Base-by-base conservation (phyloP, 2,113 vertebrate species). In the Chaetops frenatus region DNA sequence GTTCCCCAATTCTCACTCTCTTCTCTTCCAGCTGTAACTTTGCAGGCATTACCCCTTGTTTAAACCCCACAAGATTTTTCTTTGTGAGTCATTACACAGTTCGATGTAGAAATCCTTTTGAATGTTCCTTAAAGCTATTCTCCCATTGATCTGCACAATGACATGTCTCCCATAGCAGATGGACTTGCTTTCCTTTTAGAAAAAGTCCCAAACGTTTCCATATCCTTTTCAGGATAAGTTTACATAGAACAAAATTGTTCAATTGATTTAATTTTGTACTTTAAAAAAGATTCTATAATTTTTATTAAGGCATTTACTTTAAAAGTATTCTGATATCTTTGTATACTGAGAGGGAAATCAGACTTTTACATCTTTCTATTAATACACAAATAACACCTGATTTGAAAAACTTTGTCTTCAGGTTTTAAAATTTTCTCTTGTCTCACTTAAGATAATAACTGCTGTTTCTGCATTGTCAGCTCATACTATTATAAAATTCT, bases 11-110 rank as follows among this genome's bases (percentile, higher is more conserved):
- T 82, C 56, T 86, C 35, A 70, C 6, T 71, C 19, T 23, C 77
- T 73, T 74, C 44, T 79, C 57, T 91, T 73, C 36, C 48, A 85
- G n/a, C 20, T 2, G 0, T 64, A 89, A 61, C 70, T 92, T 94
- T 84, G 25, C 70, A 79, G 45, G 74, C 11, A 53, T 89, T 86
- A 31, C n/a, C 19, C 10, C 40, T 70, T 85, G 20, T 70, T 91
- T 88, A 91, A 92, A 85, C 33, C 86, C 58, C 58, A 27, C 3
- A 64, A 91, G 78, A 28, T 92, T 94, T 89, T 76, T 14, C 74
- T 94, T 87, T 96, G 81, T 91, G 74, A 94, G 44, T 92, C 79
- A 85, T 93, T 82, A 82, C 36, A 90, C 74, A 61, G 51, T 85
- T 85, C 1, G 0, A 36, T 48, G 38, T 31, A 77, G 66, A 87